Conservation (phyloP, 2,113 vertebrate genomes). For the Bostrychus sinensis region DNA sequence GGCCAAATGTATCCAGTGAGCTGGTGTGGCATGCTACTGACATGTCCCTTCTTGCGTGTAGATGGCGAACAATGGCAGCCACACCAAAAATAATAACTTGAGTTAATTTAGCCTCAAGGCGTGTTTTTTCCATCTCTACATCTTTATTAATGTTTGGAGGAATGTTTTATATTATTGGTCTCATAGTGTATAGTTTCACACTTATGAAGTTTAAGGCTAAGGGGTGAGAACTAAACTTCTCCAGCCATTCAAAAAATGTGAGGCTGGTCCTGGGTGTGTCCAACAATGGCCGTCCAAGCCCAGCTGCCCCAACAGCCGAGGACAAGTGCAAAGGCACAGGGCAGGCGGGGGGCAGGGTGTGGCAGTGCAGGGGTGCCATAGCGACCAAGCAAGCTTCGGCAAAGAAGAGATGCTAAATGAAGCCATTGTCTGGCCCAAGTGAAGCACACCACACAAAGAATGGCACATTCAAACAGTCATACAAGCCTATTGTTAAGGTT, state of each 20-base stretch:
- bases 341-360: constrained; percentile 69
- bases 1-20: background rate
- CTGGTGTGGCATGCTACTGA: background rate
- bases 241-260: constrained; percentile 51
- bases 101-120: background rate
- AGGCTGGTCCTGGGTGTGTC: constrained; percentile 58
- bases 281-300: constrained; percentile 49
- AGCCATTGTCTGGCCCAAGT: constrained; percentile 80
- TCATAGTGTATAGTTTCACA: background rate
- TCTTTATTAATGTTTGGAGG: background rate
- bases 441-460: constrained; percentile 78
- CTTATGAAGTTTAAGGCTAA: background rate
- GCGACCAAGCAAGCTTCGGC: constrained; percentile 65
- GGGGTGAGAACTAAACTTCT: background rate
- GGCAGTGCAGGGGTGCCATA: constrained; percentile 63
- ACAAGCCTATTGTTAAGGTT: constrained; percentile 76
- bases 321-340: constrained; percentile 63
- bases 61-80: background rate
- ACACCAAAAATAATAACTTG: background rate
- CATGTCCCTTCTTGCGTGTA: constrained; percentile 4
- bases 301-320: constrained; percentile 69
- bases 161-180: background rate
- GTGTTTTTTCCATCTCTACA: background rate
- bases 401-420: constrained; percentile 78
- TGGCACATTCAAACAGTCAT: constrained; percentile 78